These are phyloP conservation scores for Ridgeia piscesae DNA, from an alignment of 1,140 invertebrate species.

Conservation along the genomic window DNA sequence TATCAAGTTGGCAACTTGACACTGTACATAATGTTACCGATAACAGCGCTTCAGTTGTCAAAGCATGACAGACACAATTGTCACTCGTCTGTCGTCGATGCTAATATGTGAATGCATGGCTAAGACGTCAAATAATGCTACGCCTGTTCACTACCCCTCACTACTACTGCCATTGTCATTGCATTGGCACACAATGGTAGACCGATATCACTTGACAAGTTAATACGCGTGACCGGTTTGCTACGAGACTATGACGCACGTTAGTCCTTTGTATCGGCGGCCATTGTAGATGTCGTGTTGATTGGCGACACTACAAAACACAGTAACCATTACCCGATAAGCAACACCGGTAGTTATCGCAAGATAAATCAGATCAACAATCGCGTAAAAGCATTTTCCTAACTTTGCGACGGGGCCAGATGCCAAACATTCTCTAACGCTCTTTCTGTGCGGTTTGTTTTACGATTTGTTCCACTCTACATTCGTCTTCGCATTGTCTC, in stretches of 20 bases:
- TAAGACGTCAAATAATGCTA: no score
- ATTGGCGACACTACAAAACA: neutral
- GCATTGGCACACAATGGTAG: neutral
- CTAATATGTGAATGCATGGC: no score
- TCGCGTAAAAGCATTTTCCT: neutral
- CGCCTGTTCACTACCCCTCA: neutral
- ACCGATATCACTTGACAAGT: neutral
- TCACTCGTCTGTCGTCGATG: no score
- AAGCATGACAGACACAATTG: no score
- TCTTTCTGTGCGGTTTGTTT: neutral
- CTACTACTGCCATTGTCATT: neutral
- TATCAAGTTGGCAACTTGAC: no score
- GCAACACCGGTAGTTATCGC: neutral
- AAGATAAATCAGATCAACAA: neutral
- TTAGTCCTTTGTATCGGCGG: neutral
- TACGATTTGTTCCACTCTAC: neutral
- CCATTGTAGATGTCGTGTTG: neutral
- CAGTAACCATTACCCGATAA: neutral
- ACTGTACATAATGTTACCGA: no score
- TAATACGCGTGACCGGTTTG: neutral
- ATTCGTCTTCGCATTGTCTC: neutral
- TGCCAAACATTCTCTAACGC: neutral
- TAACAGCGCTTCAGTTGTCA: no score
- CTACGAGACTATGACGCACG: neutral
- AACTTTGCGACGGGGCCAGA: neutral